Conservation (phyloP, 2,113 vertebrate genomes). For the Strix aluco region DNA sequence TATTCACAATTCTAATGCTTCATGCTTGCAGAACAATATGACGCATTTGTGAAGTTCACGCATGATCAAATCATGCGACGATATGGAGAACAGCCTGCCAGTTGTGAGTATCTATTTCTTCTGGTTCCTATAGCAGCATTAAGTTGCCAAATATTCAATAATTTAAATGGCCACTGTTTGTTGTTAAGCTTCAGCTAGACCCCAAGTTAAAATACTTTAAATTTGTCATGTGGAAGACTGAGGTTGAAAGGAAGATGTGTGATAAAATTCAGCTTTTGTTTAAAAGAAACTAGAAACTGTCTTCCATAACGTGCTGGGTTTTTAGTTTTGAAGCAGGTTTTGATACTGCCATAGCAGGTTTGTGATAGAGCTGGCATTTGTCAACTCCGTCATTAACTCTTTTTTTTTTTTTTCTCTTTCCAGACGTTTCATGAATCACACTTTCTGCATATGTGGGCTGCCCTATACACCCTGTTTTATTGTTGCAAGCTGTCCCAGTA, state of each 20-base stretch:
- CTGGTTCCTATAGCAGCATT: not conserved
- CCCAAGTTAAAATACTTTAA: not conserved
- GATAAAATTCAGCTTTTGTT: not conserved
- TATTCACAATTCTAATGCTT: not conserved
- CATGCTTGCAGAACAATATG: slow-evolving; percentile 91
- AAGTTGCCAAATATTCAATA: not conserved
- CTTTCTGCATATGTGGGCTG: slow-evolving; percentile 74
- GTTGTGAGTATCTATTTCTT: slow-evolving; percentile 86
- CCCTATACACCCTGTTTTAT: slow-evolving; percentile 78
- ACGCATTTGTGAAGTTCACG: slow-evolving; percentile 99
- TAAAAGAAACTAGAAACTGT: not conserved
- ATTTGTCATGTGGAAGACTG: not conserved
- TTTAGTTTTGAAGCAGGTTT: not conserved
- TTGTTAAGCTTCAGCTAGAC: not conserved
- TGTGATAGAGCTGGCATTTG: not conserved
- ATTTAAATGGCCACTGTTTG: not conserved
- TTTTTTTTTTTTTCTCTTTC: slow-evolving; percentile 6
- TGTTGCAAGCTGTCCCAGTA: slow-evolving; percentile 83
- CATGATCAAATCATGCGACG: slow-evolving; percentile 98
- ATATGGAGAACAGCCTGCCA: slow-evolving; percentile 98
- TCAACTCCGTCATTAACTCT: slow-evolving; percentile 18
- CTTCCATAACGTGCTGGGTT: accelerated
- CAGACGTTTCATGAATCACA: slow-evolving; percentile 94
- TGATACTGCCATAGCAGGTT: not conserved
- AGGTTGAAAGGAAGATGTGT: not conserved